phyloP scores from a whole-genome alignment of 64 coral and sea anemone genomes.

The Porites lutea region DNA sequence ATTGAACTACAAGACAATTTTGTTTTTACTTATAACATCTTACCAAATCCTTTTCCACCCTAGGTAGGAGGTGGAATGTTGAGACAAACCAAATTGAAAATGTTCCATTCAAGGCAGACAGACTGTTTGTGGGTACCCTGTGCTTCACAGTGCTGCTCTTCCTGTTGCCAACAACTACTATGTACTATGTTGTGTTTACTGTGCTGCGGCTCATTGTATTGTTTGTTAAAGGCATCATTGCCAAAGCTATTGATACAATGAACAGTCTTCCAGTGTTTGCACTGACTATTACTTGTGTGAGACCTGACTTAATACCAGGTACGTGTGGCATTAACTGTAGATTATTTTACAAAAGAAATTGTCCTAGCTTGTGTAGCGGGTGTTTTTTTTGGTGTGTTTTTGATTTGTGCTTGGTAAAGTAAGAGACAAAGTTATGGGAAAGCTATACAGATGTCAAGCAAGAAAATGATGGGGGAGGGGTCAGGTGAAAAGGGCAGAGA shows the following conservation, averaged over 20 bases:
- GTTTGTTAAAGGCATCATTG: conserved; percentile 65
- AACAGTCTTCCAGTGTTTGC: conserved; percentile 85
- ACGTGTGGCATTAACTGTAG: background rate
- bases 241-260: conserved; percentile 19
- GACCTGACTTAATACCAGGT: conserved; percentile 83
- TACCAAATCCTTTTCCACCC: background rate
- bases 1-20: too few relatives aligned
- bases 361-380: too few relatives aligned
- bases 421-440: too few relatives aligned
- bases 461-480: too few relatives aligned
- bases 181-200: conserved; percentile 96
- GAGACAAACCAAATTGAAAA: conserved; percentile 82
- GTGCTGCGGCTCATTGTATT: conserved; percentile 74
- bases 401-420: too few relatives aligned
- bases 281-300: conserved; percentile 41
- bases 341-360: too few relatives aligned
- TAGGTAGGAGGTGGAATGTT: conserved; percentile 96
- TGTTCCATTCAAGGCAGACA: conserved; percentile 89
- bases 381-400: too few relatives aligned
- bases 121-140: conserved; percentile 86
- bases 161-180: conserved; percentile 84
- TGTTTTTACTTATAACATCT: background rate
- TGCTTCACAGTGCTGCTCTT: conserved; percentile 93
- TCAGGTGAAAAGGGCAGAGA: too few relatives aligned
- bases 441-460: too few relatives aligned